These are phyloP conservation scores for Sebastes iracundus DNA, from an alignment of 2,797 vertebrate genomes.

Conservation along the genomic window DNA sequence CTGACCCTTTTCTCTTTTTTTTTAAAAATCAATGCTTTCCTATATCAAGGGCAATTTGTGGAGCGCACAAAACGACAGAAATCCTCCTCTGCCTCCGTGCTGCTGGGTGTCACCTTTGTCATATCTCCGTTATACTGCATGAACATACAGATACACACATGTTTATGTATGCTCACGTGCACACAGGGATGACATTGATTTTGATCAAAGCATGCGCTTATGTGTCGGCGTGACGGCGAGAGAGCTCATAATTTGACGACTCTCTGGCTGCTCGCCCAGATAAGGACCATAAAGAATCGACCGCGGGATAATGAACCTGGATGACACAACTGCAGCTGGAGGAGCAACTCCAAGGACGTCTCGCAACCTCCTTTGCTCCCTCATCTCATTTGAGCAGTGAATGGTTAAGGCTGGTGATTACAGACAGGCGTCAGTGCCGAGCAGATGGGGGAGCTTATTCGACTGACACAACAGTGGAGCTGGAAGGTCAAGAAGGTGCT, in stretches of 20 bases:
- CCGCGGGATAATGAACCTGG: conserved; percentile 41
- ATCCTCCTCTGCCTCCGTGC: conserved; percentile 14
- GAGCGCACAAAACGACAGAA: conserved; percentile 18
- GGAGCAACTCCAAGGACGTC: conserved; percentile 55
- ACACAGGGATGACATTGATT: neutral
- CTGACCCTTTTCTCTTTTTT: conserved; percentile 45
- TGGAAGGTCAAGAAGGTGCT: conserved; percentile 61
- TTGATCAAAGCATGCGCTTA: conserved; percentile 13
- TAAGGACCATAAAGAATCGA: conserved; percentile 51
- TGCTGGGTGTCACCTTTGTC: conserved; percentile 30
- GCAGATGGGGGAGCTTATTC: conserved; percentile 16
- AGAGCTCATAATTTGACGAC: conserved; percentile 32
- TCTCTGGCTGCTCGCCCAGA: conserved; percentile 42
- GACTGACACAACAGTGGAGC: conserved; percentile 17
- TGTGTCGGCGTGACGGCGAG: conserved; percentile 3
- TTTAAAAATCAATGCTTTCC: conserved; percentile 49
- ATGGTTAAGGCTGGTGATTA: conserved; percentile 62
- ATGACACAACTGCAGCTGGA: conserved; percentile 58
- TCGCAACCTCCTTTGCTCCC: conserved; percentile 34
- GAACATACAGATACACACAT: neutral
- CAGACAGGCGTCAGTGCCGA: conserved; percentile 19
- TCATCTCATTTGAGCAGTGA: conserved; percentile 54
- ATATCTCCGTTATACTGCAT: neutral
- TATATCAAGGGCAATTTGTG: conserved; percentile 49
- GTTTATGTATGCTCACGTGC: conserved; percentile 3